Evolutionary conservation across 2,888 invertebrate species (phyloP), one percentile per base, ranked within the genome.

Genomic region (Bugula neritina): DNA sequence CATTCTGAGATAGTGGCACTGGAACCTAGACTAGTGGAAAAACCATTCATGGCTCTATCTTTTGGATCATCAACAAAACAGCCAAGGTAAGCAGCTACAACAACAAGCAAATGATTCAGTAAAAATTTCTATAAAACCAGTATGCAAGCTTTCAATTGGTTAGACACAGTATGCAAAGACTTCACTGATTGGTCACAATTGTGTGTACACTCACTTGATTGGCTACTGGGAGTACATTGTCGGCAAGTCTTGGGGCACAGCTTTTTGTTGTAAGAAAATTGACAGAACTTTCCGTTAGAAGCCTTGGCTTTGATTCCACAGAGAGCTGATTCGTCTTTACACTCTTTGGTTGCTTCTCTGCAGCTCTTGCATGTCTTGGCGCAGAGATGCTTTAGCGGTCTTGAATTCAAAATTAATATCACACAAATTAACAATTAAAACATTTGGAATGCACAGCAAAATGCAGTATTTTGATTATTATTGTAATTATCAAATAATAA

Each of bases 11-110:
- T 43, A 10, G 43, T 43, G 17, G 43, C 43, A 5, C 17, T 17
- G 17, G 43, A 43, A 43, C 43, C 43, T 17, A 43, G 43, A 43
- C 43, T 43, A 10, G 10, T 43, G 43, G 5, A 43, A 17, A 17
- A 43, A 43, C 57, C 27, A 23, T 10, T 57, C 57, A 57, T 57
- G 5, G 57, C 57, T 13, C 57, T 5, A 57, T 57, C 57, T n/a
- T 27, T 27, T 5, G 3, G 3, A 27, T 57, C 27, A 57, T 57
- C 57, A 25, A 10, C 27, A 27, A 25, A 57, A 57, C 57, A 57
- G 57, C 57, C 57, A 57, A 57, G 23, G 23, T 57, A 57, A 13
- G 23, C 23, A n/a, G n/a, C 57, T 57, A 57, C 57, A 57, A 52
- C 21, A 52, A n/a, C n/a, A n/a, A n/a, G n/a, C n/a, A n/a, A n/a